Evolutionary conservation across 2,888 invertebrate genomes (phyloP), one percentile per base, ranked within the genome.

Genomic region (Bhutanitis thaidina): DNA sequence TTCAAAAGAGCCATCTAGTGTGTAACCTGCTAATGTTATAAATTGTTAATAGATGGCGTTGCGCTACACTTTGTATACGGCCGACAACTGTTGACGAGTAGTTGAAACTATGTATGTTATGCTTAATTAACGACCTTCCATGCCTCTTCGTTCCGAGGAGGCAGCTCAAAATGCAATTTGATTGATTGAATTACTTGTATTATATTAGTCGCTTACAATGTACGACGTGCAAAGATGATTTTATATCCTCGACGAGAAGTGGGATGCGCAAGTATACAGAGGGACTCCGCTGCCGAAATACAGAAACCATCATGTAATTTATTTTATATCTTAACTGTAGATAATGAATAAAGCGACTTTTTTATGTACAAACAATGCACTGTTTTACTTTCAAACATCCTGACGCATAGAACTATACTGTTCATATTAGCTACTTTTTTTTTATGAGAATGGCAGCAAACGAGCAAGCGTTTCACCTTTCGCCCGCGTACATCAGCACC

Each of bases 301-400:
- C 65, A 62, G 64, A 70, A 76, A 77, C 69, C 74, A 79, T 77
- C 76, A 77, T 87, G 84, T 89, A 89, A 88, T 88, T 87, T 88
- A 88, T 87, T 88, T 88, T 87, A 89, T 87, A 86, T 84, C 80
- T 60, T 87, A 86, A 86, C 77, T 89, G 88, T 89, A 89, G 89
- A 88, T 89, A 85, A 80, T 76, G 76, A 88, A 84, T 88, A 88
- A 88, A 89, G 69, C 71, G 74, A 87, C 80, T 84, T 87, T 86
- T 88, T 81, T 87, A 88, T 87, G 84, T 86, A 88, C 69, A 71
- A 64, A 54, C 35, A 37, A 48, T 49, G 56, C 13, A 15, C 32
- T 56, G 54, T 61, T 60, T 62, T 52, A 46, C 54, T 56, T 52
- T 13, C n/a, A 30, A 10, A n/a, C n/a, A n/a, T n/a, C n/a, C n/a